Conservation (phyloP, 2,797 vertebrate species). For the Falco berigora region DNA sequence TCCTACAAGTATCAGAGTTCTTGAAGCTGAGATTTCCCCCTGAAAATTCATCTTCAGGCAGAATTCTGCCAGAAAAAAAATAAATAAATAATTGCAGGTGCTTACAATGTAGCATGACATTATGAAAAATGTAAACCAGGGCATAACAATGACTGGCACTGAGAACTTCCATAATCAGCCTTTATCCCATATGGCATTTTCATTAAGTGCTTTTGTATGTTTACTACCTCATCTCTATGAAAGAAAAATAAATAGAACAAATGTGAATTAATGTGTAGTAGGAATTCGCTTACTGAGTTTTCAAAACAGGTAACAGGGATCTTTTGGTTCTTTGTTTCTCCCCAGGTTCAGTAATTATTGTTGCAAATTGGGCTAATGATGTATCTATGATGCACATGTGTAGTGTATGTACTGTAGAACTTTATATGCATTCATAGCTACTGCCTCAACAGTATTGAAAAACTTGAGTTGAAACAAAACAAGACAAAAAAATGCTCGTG, state of each 20-base stretch:
- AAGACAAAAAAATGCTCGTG: background rate
- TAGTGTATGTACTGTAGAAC: background rate
- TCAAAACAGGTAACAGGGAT: background rate
- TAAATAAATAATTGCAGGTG: background rate
- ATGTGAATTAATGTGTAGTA: background rate
- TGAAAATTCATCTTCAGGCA: background rate
- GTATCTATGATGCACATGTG: background rate
- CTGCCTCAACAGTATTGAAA: background rate
- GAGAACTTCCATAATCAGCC: background rate
- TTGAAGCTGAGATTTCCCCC: background rate
- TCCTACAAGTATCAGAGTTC: background rate
- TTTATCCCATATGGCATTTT: background rate
- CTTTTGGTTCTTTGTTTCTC: background rate
- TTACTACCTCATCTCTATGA: background rate
- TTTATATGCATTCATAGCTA: background rate
- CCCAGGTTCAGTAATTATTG: background rate
- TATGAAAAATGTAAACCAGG: background rate
- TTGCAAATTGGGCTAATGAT: background rate
- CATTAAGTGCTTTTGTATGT: background rate
- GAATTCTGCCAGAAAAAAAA: background rate
- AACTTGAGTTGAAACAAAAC: background rate
- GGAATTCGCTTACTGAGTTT: background rate
- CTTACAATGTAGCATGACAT: background rate
- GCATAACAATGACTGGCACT: background rate
- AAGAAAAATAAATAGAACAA: background rate